Percentiles rank a stretch among this genome's conserved stretches.
Evolutionary conservation across 2,888 invertebrate genomes (phyloP).

Genomic region (Campaea margaritaria): DNA sequence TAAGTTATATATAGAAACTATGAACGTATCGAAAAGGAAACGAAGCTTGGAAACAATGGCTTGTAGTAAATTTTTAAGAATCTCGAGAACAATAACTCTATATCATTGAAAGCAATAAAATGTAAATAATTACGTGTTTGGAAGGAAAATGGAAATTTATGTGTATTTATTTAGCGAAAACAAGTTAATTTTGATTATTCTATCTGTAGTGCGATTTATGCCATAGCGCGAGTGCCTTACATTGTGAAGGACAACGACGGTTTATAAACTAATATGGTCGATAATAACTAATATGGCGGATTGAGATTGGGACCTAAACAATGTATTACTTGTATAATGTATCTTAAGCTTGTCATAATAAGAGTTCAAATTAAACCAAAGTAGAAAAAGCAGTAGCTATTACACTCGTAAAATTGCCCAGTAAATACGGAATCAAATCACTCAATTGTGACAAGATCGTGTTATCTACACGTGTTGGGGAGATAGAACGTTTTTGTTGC

Average conservation of each 20-base stretch:
- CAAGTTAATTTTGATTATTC: neutral
- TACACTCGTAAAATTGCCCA: too few species aligned
- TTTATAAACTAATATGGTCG: neutral
- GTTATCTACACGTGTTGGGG: too few species aligned
- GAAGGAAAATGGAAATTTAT: too few species aligned
- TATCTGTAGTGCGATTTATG: slow-evolving; percentile 5
- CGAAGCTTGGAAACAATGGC: neutral
- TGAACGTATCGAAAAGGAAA: neutral
- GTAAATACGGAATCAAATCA: too few species aligned
- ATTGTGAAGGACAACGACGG: neutral
- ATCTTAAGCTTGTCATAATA: neutral
- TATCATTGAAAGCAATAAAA: slow-evolving; percentile 13
- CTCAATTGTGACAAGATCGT: too few species aligned
- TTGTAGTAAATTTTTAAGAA: slow-evolving; percentile 3
- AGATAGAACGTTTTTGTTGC: too few species aligned
- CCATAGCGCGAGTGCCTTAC: slow-evolving; percentile 34
- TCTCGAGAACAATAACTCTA: slow-evolving; percentile 7
- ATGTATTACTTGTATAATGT: slow-evolving; percentile 6
- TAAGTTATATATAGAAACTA: neutral
- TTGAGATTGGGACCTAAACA: slow-evolving; percentile 19
- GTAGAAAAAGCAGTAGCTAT: too few species aligned
- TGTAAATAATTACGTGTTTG: neutral
- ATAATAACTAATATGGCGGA: too few species aligned
- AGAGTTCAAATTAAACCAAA: neutral
- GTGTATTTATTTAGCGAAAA: neutral